Percentiles rank a stretch among this genome's conserved stretches.
These are phyloP conservation scores for Sebastes hubbsi DNA, from an alignment of 2,797 vertebrate genomes.

Conservation along the genomic window DNA sequence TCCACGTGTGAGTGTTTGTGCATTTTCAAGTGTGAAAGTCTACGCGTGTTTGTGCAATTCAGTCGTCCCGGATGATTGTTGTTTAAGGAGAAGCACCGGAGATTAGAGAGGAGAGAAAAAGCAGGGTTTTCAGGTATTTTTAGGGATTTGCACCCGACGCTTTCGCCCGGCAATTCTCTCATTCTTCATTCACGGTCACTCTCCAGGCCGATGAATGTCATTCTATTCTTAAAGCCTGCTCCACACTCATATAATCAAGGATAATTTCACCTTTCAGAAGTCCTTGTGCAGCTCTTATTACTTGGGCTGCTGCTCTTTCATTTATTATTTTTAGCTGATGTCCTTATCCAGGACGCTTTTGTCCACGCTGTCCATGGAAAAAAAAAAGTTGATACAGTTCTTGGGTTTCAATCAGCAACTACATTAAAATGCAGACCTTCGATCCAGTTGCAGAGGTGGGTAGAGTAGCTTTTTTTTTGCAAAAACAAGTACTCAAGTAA, in stretches of 20 bases:
- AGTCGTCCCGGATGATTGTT: slow-evolving; percentile 11
- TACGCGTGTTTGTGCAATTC: background rate
- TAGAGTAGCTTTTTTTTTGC: background rate
- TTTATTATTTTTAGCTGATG: slow-evolving; percentile 6
- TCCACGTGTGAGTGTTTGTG: slow-evolving; percentile 3
- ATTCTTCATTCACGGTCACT: slow-evolving; percentile 53
- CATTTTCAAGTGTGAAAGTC: background rate
- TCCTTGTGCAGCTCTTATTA: slow-evolving; percentile 55
- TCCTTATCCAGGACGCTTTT: slow-evolving; percentile 4
- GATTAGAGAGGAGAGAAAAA: slow-evolving; percentile 35
- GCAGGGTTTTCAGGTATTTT: slow-evolving; percentile 38
- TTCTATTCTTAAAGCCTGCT: slow-evolving; percentile 44
- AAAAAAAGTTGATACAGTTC: background rate
- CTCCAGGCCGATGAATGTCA: slow-evolving; percentile 45
- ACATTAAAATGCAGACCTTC: background rate
- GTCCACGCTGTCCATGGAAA: background rate
- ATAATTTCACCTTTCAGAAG: slow-evolving; percentile 63
- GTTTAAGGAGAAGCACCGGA: slow-evolving; percentile 9
- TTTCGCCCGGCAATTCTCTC: slow-evolving; percentile 1
- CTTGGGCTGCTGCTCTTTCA: slow-evolving; percentile 15
- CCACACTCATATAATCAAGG: slow-evolving; percentile 53
- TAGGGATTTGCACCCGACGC: slow-evolving; percentile 40
- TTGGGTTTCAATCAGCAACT: background rate
- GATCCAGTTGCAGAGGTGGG: background rate
- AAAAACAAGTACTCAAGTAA: background rate